phyloP scores from a whole-genome alignment of 53 echinoderm and acorn worm genomes.

The Stichopus horrens region DNA sequence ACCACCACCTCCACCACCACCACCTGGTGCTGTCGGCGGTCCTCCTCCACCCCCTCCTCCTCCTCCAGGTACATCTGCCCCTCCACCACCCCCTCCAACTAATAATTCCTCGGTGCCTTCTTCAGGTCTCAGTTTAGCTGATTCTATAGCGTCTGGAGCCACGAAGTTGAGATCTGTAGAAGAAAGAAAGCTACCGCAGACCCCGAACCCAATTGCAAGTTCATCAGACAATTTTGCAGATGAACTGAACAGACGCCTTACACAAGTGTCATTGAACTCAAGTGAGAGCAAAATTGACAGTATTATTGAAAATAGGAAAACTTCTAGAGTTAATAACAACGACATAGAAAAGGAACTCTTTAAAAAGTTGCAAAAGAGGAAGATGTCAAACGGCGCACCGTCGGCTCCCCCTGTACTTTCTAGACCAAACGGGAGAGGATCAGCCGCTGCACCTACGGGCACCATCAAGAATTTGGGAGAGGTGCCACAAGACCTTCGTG shows the following conservation, averaged over 20 bases:
- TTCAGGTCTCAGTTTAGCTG: conserved; percentile 2
- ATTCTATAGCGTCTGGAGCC: conserved; percentile 3
- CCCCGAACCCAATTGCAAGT: neutral
- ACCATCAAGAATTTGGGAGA: conserved; percentile 53
- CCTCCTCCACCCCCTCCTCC: conserved; percentile 58
- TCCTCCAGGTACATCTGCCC: neutral
- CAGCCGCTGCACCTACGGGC: conserved; percentile 21
- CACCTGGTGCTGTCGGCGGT: conserved; percentile 1
- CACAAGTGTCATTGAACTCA: neutral
- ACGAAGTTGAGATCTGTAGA: conserved; percentile 19
- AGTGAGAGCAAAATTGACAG: conserved; percentile 2
- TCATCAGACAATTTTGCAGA: neutral
- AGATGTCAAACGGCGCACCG: neutral
- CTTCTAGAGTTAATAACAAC: neutral
- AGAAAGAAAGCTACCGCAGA: conserved; percentile 2
- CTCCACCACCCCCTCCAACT: conserved; percentile 53
- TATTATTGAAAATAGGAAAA: conserved; percentile 1
- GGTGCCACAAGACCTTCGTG: conserved; percentile 69
- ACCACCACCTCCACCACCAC: conserved; percentile 49
- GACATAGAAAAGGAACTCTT: neutral
- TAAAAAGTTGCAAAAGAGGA: neutral
- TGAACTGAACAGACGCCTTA: conserved; percentile 3
- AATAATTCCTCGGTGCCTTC: neutral
- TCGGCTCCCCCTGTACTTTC: conserved; percentile 51
- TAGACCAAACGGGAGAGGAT: conserved; percentile 35